Evolutionary conservation across 2,888 invertebrate genomes (phyloP), one percentile per base, ranked within the genome.

Genomic region (Lochmaea capreae): DNA sequence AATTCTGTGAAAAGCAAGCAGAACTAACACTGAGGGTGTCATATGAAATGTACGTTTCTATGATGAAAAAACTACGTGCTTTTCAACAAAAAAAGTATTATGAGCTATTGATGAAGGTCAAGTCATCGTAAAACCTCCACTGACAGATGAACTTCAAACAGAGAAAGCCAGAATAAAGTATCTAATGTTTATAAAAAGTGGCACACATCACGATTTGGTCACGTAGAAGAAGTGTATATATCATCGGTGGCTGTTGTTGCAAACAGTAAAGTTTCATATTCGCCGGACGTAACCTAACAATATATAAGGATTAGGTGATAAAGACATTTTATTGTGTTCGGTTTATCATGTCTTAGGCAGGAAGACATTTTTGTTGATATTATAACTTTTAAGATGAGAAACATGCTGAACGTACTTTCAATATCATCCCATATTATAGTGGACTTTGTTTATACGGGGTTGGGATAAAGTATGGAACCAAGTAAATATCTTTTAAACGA

Each of bases 231-330:
- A 63, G 54, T 70, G 43, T 57, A 70, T 70, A 70, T 63, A 70
- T 70, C 70, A 70, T 42, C 39, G 33, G 57, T 63, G 54, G 57
- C 52, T 70, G 63, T 69, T 73, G 72, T 16, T 8, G 26, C 63
- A 22, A 59, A 69, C 65, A 46, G 43, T 70, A 68, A 67, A 67
- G 67, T 65, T 67, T 67, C 67, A 67, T 74, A 74, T 74, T 74
- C 74, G 49, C 67, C 70, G 49, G 58, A 69, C 74, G 63, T 54
- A 66, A 67, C 62, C 62, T 66, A 63, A 72, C 77, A 70, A 79
- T 81, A 80, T 75, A 81, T 80, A 79, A 78, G 76, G 79, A 79
- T 80, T 79, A 79, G 72, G 76, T 69, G 71, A 75, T 75, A 78
- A 78, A 80, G 76, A 73, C 75, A 77, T 68, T 77, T 74, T 65